Conservation (phyloP, 2,113 vertebrate genomes). For the Hepsetus odoe region DNA sequence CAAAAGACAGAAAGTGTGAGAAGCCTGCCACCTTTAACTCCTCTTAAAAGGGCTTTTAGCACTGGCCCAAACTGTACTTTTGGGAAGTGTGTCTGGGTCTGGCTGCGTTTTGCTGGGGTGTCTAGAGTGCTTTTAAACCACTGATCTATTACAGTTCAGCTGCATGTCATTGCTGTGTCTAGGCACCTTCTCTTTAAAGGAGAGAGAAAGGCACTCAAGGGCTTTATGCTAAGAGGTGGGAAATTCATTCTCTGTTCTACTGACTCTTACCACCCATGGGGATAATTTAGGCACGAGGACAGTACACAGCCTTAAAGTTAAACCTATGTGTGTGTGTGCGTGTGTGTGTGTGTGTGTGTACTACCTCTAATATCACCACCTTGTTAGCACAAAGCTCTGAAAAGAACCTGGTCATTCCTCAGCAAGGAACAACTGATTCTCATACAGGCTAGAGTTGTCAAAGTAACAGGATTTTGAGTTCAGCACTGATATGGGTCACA, state of each 20-base stretch:
- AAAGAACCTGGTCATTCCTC: slow-evolving; percentile 11
- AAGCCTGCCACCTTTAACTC: slow-evolving; percentile 36
- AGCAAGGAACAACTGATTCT: background rate
- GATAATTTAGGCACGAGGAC: slow-evolving; percentile 70
- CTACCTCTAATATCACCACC: background rate
- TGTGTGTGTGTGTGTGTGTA: slow-evolving; percentile 9
- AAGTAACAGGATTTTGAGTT: background rate
- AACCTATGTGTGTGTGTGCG: slow-evolving; percentile 17
- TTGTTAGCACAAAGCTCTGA: background rate
- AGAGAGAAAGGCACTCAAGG: slow-evolving; percentile 49
- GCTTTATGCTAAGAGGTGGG: slow-evolving; percentile 50
- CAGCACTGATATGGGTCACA: background rate
- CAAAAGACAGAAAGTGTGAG: background rate
- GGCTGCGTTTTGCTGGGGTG: slow-evolving; percentile 35
- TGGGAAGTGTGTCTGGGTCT: slow-evolving; percentile 43
- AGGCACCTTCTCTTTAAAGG: slow-evolving; percentile 43
- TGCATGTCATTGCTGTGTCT: slow-evolving; percentile 41
- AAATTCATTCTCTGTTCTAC: slow-evolving; percentile 60
- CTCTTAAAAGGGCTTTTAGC: slow-evolving; percentile 43
- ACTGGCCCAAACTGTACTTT: slow-evolving; percentile 31
- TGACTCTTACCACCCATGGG: slow-evolving; percentile 58
- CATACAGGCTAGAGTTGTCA: background rate
- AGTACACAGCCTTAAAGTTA: slow-evolving; percentile 58
- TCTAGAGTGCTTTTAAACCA: slow-evolving; percentile 47
- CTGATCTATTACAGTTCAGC: slow-evolving; percentile 45